Conservation (phyloP, 2,888 invertebrate genomes). For the Ferdinandea cuprea region DNA sequence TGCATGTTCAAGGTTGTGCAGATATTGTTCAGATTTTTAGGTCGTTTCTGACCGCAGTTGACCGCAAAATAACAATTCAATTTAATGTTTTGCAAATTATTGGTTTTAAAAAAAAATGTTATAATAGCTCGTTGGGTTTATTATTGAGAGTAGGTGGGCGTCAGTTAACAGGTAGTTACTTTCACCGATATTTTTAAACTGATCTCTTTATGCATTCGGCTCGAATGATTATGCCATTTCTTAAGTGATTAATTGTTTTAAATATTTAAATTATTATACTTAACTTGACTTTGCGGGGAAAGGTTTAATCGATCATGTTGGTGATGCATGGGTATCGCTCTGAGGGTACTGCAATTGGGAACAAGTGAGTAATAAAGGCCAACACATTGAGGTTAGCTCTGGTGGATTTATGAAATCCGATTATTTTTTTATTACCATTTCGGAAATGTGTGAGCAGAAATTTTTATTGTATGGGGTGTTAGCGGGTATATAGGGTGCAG, state of each 20-base stretch:
- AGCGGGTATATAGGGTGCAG: too few relatives aligned
- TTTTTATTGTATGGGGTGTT: too few relatives aligned
- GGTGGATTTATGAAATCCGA: too few relatives aligned
- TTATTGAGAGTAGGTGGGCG: neutral
- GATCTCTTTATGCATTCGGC: neutral
- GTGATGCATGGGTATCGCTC: neutral
- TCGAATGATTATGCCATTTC: neutral
- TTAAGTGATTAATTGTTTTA: constrained; percentile 24
- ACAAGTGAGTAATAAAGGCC: neutral
- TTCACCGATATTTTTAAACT: constrained; percentile 21
- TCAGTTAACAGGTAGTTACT: constrained; percentile 1
- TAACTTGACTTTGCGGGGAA: neutral
- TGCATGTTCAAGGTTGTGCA: constrained; percentile 42
- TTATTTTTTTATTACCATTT: too few relatives aligned
- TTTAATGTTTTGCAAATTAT: neutral
- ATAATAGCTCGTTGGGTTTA: constrained; percentile 1
- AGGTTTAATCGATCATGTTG: neutral
- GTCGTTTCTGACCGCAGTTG: constrained; percentile 11
- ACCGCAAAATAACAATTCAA: constrained; percentile 15
- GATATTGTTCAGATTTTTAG: constrained; percentile 33
- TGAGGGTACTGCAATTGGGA: neutral
- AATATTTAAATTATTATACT: neutral
- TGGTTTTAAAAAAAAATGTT: neutral
- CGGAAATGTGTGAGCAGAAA: too few relatives aligned
- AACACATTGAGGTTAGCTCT: neutral